phyloP scores from a whole-genome alignment of 2,113 vertebrate genomes.

The Peucedramus taeniatus region DNA sequence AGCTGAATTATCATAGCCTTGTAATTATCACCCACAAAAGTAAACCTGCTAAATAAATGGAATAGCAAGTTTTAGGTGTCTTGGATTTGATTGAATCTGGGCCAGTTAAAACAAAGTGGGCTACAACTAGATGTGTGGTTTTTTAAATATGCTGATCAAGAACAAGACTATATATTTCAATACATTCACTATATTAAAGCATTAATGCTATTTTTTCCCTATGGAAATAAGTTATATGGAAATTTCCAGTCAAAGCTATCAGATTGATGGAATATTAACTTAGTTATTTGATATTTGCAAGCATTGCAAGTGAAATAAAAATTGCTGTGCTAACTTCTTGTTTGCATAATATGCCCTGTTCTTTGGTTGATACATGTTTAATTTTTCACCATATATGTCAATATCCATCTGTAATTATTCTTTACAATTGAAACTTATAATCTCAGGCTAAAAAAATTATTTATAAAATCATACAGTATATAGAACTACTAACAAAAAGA shows the following conservation, averaged over 20 bases:
- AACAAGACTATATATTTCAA: not conserved
- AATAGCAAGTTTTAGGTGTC: not conserved
- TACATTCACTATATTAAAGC: not conserved
- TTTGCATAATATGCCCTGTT: not conserved
- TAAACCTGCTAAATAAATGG: not conserved
- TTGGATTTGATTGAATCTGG: not conserved
- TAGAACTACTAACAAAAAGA: not conserved
- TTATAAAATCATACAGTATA: not conserved
- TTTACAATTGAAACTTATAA: constrained; percentile 60
- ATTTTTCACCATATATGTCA: constrained; percentile 30
- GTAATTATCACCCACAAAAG: not conserved
- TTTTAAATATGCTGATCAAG: not conserved
- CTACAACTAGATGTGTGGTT: not conserved
- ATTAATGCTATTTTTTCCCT: not conserved
- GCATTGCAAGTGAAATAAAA: not conserved
- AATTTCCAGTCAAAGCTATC: not conserved
- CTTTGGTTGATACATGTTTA: not conserved
- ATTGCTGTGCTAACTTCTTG: not conserved
- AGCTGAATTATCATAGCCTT: not conserved
- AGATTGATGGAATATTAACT: not conserved
- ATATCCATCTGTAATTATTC: constrained; percentile 71
- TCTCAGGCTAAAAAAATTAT: constrained; percentile 74
- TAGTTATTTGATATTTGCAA: not conserved
- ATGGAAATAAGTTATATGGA: not conserved
- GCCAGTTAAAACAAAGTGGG: not conserved